Conservation (phyloP, 1,140 invertebrate genomes). For the Diprion similis region DNA sequence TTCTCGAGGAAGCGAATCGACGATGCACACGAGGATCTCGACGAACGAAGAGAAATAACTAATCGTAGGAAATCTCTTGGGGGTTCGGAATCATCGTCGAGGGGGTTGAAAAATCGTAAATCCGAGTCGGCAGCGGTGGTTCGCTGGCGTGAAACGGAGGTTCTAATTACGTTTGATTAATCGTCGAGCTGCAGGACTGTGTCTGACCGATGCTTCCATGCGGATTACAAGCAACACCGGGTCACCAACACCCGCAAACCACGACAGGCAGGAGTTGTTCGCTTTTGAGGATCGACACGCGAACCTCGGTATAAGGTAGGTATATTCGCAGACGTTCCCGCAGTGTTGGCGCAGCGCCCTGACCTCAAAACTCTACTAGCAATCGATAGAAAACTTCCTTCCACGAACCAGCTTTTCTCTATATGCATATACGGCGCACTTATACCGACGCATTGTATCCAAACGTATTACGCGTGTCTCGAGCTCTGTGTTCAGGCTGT, state of each 20-base stretch:
- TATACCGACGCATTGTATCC: too few relatives aligned
- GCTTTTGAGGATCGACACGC: slow-evolving; percentile 3
- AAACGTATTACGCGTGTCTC: too few relatives aligned
- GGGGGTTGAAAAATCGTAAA: not conserved
- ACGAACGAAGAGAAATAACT: too few relatives aligned
- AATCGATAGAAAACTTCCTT: slow-evolving; percentile 55
- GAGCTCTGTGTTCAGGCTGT: too few relatives aligned
- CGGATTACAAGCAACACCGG: too few relatives aligned
- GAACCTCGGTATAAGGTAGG: not conserved
- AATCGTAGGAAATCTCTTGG: too few relatives aligned
- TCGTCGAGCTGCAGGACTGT: not conserved
- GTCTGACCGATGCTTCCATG: not conserved
- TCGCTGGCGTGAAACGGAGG: not conserved
- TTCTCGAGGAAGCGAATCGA: too few relatives aligned
- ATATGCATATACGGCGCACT: not conserved
- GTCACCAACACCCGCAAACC: not conserved
- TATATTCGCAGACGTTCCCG: slow-evolving; percentile 30
- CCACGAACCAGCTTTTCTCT: slow-evolving; percentile 23
- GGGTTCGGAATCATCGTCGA: not conserved
- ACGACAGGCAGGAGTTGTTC: not conserved
- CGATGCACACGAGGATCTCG: too few relatives aligned
- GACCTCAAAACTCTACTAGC: slow-evolving; percentile 46
- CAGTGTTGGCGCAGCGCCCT: slow-evolving; percentile 53
- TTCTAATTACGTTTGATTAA: slow-evolving; percentile 1
- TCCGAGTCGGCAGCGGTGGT: not conserved